Percentiles rank a stretch among this genome's conserved stretches.
Evolutionary conservation across 92 coral and sea anemone species (phyloP).

Genomic region (Siderastrea siderea): DNA sequence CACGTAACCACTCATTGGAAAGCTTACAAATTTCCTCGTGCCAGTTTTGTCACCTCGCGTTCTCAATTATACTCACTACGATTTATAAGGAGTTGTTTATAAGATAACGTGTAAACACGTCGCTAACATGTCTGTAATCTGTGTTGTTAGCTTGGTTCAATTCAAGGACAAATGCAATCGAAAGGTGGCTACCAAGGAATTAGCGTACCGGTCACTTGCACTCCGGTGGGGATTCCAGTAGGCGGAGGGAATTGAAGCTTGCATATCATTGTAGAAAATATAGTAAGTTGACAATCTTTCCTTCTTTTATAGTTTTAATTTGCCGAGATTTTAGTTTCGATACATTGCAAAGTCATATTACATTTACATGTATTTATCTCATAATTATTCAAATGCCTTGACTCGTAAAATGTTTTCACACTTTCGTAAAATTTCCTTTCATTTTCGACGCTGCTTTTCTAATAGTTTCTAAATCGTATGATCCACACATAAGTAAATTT

Average conservation of each 20-base stretch:
- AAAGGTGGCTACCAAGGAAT: constrained; percentile 85
- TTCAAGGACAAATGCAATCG: constrained; percentile 92
- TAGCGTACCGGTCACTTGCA: constrained; percentile 55
- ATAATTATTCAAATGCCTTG: background rate
- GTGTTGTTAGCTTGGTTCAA: constrained; percentile 74
- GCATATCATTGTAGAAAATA: constrained; percentile 20
- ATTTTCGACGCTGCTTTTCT: background rate
- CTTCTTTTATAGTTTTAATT: background rate
- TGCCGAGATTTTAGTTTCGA: background rate
- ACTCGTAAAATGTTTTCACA: background rate
- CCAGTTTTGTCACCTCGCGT: background rate
- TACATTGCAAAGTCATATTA: background rate
- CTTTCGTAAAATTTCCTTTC: background rate
- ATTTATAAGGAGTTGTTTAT: background rate
- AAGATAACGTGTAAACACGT: background rate
- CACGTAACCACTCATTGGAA: background rate
- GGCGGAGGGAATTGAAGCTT: constrained; percentile 64
- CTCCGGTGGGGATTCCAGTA: constrained; percentile 83
- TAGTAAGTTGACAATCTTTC: constrained; percentile 31
- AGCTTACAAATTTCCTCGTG: constrained; percentile 22
- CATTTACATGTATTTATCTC: background rate
- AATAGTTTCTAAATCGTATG: background rate
- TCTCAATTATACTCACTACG: background rate
- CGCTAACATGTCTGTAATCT: background rate
- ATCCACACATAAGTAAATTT: background rate